Conservation (phyloP, 2,113 vertebrate species). For the Chloroceryle aenea region DNA sequence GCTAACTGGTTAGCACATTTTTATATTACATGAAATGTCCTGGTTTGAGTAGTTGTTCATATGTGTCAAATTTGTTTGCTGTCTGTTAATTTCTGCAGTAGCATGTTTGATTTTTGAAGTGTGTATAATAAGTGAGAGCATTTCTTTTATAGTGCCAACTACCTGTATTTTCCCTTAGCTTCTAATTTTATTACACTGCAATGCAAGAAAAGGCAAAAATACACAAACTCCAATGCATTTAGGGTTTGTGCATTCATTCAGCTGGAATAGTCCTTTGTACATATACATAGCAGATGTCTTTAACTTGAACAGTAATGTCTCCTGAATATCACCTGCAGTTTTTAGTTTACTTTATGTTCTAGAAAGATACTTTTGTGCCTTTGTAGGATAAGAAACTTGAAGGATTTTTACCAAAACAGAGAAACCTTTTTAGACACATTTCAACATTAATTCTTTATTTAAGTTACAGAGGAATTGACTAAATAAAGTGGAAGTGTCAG, state of each 20-base stretch:
- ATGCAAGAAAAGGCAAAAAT: neutral
- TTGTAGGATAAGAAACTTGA: neutral
- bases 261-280: neutral
- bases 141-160: neutral
- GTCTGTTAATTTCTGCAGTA: neutral
- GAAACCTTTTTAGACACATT: neutral
- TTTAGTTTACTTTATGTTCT: neutral
- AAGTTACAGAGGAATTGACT: neutral
- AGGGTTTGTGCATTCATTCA: neutral
- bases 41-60: accelerated
- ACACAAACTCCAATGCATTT: neutral
- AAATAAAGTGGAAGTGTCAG: neutral
- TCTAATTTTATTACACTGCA: neutral
- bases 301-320: neutral
- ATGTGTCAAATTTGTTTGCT: neutral
- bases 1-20: neutral
- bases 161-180: neutral
- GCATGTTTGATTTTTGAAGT: neutral
- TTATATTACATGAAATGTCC: neutral
- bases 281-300: neutral
- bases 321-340: neutral
- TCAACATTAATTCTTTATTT: neutral
- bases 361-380: neutral
- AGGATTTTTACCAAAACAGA: neutral
- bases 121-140: neutral